A percentile compares a stretch with the other conserved stretches of the same genome.
These are phyloP conservation scores for Tipula unca DNA, from an alignment of 2,888 invertebrate species.

Conservation along the genomic window DNA sequence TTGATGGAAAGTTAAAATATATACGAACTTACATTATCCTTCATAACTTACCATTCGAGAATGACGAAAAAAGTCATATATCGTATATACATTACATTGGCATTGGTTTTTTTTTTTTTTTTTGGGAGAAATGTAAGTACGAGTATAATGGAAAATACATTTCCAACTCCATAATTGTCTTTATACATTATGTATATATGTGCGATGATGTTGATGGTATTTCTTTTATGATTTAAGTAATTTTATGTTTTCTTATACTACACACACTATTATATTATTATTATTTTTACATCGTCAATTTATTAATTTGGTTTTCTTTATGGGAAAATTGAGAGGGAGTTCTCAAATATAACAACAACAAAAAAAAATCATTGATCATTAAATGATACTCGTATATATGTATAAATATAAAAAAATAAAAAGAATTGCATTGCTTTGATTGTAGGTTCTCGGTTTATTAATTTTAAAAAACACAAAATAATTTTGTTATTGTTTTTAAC, in stretches of 20 bases:
- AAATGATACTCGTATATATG: background rate
- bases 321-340: conserved; percentile 8
- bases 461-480: background rate
- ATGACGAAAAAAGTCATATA: background rate
- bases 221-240: background rate
- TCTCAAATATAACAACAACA: background rate
- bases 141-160: background rate
- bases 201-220: background rate
- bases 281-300: background rate
- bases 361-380: background rate
- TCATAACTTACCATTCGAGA: background rate
- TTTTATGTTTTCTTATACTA: background rate
- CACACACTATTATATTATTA: background rate
- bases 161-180: background rate
- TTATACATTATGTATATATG: background rate
- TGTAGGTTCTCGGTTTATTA: background rate
- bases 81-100: background rate
- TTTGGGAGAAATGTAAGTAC: background rate
- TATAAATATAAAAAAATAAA: background rate
- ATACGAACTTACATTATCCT: background rate
- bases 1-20: background rate
- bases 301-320: background rate
- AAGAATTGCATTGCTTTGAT: background rate
- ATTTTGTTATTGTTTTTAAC: too few relatives aligned
- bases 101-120: background rate